Conservation (phyloP, 1,140 invertebrate genomes). For the Bombus fervidus region DNA sequence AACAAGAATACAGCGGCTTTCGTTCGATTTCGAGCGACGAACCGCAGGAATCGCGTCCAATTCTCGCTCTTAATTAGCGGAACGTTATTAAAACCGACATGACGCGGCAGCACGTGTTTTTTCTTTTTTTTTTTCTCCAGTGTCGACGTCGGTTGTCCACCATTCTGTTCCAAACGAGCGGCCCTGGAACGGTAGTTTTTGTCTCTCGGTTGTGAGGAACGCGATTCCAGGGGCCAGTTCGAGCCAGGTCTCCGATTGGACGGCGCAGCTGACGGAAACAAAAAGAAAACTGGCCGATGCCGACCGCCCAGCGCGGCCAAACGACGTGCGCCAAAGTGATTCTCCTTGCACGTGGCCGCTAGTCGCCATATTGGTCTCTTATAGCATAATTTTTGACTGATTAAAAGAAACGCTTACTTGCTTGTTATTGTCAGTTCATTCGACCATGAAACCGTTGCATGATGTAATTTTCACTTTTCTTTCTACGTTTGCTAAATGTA, state of each 20-base stretch:
- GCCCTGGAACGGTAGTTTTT: slow-evolving; percentile 62
- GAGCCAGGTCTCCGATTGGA: slow-evolving; percentile 54
- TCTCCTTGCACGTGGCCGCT: slow-evolving; percentile 38
- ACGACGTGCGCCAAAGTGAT: slow-evolving; percentile 42
- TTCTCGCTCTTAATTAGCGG: slow-evolving; percentile 39
- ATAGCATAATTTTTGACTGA: not conserved
- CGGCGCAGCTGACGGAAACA: slow-evolving; percentile 32
- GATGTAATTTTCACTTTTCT: not conserved
- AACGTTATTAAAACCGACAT: slow-evolving; percentile 45
- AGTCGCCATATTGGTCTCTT: slow-evolving; percentile 36
- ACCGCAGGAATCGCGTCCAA: slow-evolving; percentile 19
- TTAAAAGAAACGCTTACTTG: not conserved
- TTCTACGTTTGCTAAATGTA: not conserved
- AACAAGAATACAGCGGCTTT: slow-evolving; percentile 21
- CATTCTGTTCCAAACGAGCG: slow-evolving; percentile 61
- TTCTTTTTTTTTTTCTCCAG: not conserved
- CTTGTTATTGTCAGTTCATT: not conserved
- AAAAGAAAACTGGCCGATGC: slow-evolving; percentile 48
- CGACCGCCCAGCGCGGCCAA: slow-evolving; percentile 60
- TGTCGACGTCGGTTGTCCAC: slow-evolving; percentile 23
- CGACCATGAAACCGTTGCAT: not conserved
- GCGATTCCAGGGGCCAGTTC: slow-evolving; percentile 53
- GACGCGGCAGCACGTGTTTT: slow-evolving; percentile 19
- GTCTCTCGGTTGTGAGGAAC: slow-evolving; percentile 51
- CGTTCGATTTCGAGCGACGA: slow-evolving; percentile 17